These are phyloP conservation scores for Apostichopus leukothele DNA, from an alignment of 53 echinoderm and acorn worm genomes.

Conservation along the genomic window DNA sequence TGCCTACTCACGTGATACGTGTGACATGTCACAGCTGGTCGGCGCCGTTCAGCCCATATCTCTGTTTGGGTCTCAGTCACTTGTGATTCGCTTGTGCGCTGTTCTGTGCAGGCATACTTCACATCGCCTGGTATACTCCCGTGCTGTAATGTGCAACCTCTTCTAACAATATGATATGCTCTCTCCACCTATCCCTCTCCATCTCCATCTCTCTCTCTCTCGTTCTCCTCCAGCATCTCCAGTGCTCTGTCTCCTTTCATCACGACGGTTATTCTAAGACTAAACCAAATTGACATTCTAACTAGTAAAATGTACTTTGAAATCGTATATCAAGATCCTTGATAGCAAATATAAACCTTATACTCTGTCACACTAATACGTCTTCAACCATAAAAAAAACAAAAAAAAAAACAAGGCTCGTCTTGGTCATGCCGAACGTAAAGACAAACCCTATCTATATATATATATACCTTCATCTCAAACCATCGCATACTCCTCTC, in stretches of 20 bases:
- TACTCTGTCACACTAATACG: constrained; percentile 57
- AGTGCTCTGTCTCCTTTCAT: neutral
- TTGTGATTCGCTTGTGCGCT: too few relatives aligned
- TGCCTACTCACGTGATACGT: too few relatives aligned
- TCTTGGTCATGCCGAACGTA: constrained; percentile 18
- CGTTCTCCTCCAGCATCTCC: too few relatives aligned
- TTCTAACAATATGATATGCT: neutral
- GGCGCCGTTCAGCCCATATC: too few relatives aligned
- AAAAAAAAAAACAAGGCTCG: neutral
- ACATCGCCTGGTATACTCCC: neutral
- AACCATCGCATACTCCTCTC: constrained; percentile 2
- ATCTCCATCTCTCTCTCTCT: neutral
- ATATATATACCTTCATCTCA: neutral
- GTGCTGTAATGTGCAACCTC: neutral
- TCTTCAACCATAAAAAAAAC: constrained; percentile 5
- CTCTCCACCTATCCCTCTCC: neutral
- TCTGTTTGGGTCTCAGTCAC: too few relatives aligned
- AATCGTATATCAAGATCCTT: constrained; percentile 66
- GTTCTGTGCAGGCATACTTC: neutral
- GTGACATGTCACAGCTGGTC: too few relatives aligned
- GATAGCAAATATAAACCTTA: constrained; percentile 60
- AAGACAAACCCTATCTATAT: constrained; percentile 4
- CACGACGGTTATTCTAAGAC: constrained; percentile 14
- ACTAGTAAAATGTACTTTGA: constrained; percentile 66
- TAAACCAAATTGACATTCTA: constrained; percentile 59